Base-by-base conservation (phyloP, 1,140 invertebrate genomes). In the Rhizoglyphus robini region DNA sequence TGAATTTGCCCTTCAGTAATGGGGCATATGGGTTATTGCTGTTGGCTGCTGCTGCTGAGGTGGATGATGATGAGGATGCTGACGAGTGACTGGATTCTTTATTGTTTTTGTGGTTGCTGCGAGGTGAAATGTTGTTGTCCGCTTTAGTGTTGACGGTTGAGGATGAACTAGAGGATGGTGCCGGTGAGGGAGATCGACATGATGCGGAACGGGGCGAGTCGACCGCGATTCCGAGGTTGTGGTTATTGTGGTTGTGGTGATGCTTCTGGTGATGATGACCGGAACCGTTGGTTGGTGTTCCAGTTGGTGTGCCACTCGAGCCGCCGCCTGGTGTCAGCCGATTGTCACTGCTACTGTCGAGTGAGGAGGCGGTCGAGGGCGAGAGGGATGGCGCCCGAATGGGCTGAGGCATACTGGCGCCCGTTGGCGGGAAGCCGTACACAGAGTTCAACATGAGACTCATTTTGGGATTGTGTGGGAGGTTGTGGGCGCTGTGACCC, bases 1-100 rank as follows among this genome's bases (percentile, higher is more conserved):
- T 85, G 70, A 81, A 84, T n/a, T 70, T 71, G 66, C 70, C 70
- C 59, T 79, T 68, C 70, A 79, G 62, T 67, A 49, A 49, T 68
- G 34, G 73, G 66, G 66, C 75, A 73, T 38, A 73, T 71, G 65
- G 73, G 72, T 71, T 74, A 71, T 38, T 68, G 15, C 32, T 29
- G 2, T 1, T 30, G 32, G 8, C 29, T 36, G 57, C 41, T 30
- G 32, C 18, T 13, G 63, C 15, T 3, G 49, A 25, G 20, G 13
- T 58, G 18, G 61, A 63, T 46, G 61, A 48, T 46, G 38, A 27
- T 4, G 61, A 46, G 18, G 61, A 63, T 27, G 38, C 23, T 15
- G 61, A 38, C 11, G 25, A 31, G n/a, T 27, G 8, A 49, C 25
- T 32, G 4, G 13, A 23, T 47, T 41, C 23, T 32, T 58, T 34